Evolutionary conservation across 1,140 invertebrate genomes (phyloP), one percentile per base, ranked within the genome.

Genomic region (Ditylenchus dipsaci): DNA sequence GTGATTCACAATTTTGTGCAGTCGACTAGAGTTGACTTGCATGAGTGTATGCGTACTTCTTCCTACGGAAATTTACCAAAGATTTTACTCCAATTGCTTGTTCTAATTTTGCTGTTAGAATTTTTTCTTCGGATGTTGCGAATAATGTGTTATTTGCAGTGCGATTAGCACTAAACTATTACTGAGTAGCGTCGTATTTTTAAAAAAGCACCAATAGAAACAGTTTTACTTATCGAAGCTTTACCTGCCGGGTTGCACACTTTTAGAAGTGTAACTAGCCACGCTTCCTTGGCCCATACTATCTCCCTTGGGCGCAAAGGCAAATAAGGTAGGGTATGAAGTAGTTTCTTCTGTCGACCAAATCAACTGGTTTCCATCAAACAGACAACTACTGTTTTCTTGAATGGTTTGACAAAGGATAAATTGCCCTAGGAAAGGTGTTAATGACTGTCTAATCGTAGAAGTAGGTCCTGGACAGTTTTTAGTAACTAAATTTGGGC

Each of bases 251-350:
- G 49, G 49, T 17, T 19, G n/a, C 3, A 17, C 23, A 53, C 23
- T 53, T 53, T 53, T 53, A 19, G 8, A 19, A 17, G 49, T 26
- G 49, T 53, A 53, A 19, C n/a, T 21, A 53, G 49, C n/a, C 49
- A 53, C 49, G 15, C 49, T 53, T 19, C n/a, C 49, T 53, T 53
- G 49, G 15, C 49, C 49, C 49, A 53, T 53, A 53, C 23, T 53
- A 26, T 53, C 49, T 21, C 49, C 49, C 23, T 19, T 53, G 49
- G 3, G 49, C 3, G 49, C n/a, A 53, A 53, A 53, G 15, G 49
- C n/a, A 26, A 53, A 53, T 15, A 53, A 53, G 15, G 49, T 53
- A 7, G 49, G 49, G 8, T 19, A 19, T 7, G 49, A 53, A 19
- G 49, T 21, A 8, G 49, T 53, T 53, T 53, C 49, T 21, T 53